These are phyloP conservation scores for Pogonocherus hispidulus DNA, from an alignment of 2,888 invertebrate genomes.

Conservation along the genomic window DNA sequence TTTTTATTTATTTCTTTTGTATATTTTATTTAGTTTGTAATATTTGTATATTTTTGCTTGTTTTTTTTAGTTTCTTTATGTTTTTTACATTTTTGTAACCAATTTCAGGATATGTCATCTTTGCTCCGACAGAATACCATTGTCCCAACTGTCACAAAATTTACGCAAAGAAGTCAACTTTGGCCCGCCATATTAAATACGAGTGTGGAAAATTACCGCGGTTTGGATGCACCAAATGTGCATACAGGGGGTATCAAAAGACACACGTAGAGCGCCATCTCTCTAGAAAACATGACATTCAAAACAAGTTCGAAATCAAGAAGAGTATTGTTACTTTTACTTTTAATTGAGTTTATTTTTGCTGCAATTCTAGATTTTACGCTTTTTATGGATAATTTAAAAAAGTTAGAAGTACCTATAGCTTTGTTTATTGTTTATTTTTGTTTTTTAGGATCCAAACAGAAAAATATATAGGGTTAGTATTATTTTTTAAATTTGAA, in stretches of 20 bases:
- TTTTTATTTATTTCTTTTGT: conserved; percentile 11
- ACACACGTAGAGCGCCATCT: conserved; percentile 61
- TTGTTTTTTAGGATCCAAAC: no score
- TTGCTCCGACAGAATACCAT: conserved; percentile 49
- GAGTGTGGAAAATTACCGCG: conserved; percentile 61
- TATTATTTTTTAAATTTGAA: no score
- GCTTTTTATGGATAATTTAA: no score
- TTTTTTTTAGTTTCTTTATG: conserved; percentile 28
- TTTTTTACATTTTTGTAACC: conserved; percentile 32
- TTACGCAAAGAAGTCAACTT: conserved; percentile 56
- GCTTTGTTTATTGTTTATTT: no score
- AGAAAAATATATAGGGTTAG: no score
- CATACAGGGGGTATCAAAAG: conserved; percentile 60
- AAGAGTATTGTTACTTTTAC: conserved; percentile 51
- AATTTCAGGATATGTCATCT: conserved; percentile 50
- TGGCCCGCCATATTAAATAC: conserved; percentile 60
- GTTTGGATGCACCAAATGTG: conserved; percentile 60
- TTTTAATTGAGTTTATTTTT: conserved; percentile 35
- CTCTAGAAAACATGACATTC: conserved; percentile 58
- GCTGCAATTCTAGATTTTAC: neutral
- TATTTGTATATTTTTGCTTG: conserved; percentile 27
- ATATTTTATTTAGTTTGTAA: conserved; percentile 14
- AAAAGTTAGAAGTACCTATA: no score
- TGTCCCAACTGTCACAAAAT: conserved; percentile 54
- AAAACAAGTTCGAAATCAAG: conserved; percentile 52